phyloP scores from a whole-genome alignment of 35 echinoderm and acorn worm genomes.

The Acanthaster planci region DNA sequence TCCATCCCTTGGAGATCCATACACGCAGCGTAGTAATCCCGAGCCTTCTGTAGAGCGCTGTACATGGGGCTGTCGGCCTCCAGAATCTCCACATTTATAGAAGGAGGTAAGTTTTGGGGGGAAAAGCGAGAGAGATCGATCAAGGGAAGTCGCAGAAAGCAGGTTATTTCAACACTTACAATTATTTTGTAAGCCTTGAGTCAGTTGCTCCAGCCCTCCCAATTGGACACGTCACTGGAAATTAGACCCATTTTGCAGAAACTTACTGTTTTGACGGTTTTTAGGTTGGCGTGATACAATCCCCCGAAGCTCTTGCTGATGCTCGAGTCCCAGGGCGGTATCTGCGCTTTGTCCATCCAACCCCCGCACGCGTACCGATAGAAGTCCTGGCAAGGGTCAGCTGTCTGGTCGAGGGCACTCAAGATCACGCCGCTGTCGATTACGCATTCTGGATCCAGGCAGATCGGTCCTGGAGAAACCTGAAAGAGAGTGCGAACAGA shows the following conservation, averaged over 20 bases:
- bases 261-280: slow-evolving; percentile 16
- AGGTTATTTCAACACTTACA: neutral
- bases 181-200: neutral
- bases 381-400: slow-evolving; percentile 80
- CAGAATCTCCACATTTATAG: no score
- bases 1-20: slow-evolving; percentile 57
- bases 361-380: slow-evolving; percentile 85
- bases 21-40: slow-evolving; percentile 71
- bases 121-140: no score
- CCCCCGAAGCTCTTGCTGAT: neutral
- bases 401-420: slow-evolving; percentile 37
- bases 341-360: slow-evolving; percentile 52
- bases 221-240: no score
- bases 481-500: no score
- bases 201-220: neutral
- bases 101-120: no score
- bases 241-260: neutral
- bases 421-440: slow-evolving; percentile 17
- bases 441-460: slow-evolving; percentile 43
- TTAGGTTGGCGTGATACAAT: neutral
- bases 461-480: neutral
- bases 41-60: slow-evolving; percentile 56
- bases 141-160: neutral
- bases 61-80: neutral
- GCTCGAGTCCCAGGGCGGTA: slow-evolving; percentile 52